These are phyloP conservation scores for Leptoteleia sp. DNA, from an alignment of 1,140 invertebrate species.

Conservation along the genomic window DNA sequence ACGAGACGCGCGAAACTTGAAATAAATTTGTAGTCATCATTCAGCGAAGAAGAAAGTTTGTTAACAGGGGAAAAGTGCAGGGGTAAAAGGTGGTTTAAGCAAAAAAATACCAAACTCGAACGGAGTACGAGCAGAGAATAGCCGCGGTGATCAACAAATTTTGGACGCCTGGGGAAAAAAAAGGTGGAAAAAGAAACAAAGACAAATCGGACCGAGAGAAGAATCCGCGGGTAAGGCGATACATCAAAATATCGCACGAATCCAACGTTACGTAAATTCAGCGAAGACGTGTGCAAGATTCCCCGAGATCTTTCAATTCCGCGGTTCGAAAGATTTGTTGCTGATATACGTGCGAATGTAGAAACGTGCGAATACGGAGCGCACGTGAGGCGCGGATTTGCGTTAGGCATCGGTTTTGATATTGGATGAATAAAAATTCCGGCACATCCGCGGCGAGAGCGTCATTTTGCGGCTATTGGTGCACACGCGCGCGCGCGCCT, in stretches of 20 bases:
- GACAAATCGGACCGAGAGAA: constrained; percentile 12
- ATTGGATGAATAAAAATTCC: constrained; percentile 55
- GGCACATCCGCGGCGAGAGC: constrained; percentile 9
- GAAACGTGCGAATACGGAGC: no score
- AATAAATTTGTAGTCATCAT: background rate
- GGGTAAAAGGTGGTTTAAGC: no score
- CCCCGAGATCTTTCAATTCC: constrained; percentile 48
- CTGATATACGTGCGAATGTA: constrained; percentile 1
- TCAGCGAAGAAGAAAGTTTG: background rate
- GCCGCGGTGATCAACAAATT: background rate
- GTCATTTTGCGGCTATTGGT: constrained; percentile 47
- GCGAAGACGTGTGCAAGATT: constrained; percentile 35
- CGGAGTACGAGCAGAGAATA: background rate
- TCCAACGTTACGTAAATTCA: constrained; percentile 24
- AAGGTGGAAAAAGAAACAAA: no score
- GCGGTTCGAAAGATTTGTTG: constrained; percentile 38
- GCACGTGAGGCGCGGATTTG: constrained; percentile 46
- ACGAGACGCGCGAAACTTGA: background rate
- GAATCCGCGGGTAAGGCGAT: constrained; percentile 17
- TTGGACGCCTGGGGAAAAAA: background rate
- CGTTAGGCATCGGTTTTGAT: constrained; percentile 39
- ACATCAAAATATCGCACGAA: constrained; percentile 32
- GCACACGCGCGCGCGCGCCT: constrained; percentile 18
- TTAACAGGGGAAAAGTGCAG: no score
- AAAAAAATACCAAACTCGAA: background rate